phyloP scores from a whole-genome alignment of 2,113 vertebrate species.

The Taxidea taxus region DNA sequence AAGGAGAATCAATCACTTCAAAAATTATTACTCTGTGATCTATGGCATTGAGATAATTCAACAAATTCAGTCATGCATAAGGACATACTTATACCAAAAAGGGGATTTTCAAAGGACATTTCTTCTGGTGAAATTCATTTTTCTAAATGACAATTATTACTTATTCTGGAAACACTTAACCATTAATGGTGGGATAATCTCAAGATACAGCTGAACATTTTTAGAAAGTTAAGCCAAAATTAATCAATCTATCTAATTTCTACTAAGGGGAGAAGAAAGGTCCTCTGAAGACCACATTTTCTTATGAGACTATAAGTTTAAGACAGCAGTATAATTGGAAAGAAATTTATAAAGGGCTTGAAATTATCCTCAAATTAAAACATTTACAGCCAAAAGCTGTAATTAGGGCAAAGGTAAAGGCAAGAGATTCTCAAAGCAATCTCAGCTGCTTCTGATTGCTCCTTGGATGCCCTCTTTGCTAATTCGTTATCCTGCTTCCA shows the following conservation, averaged over 20 bases:
- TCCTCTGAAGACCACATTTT: constrained; percentile 54
- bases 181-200: constrained; percentile 52
- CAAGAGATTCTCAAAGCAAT: constrained; percentile 31
- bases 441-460: constrained; percentile 25
- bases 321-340: constrained; percentile 57
- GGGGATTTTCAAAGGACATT: background rate
- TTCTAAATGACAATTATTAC: constrained; percentile 56
- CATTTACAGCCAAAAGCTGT: constrained; percentile 59
- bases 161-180: constrained; percentile 51
- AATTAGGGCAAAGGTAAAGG: constrained; percentile 69
- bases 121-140: background rate
- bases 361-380: constrained; percentile 74
- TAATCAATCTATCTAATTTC: constrained; percentile 72
- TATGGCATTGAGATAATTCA: background rate
- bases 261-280: constrained; percentile 44
- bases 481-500: constrained; percentile 47
- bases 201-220: constrained; percentile 44
- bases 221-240: constrained; percentile 59
- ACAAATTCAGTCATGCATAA: background rate
- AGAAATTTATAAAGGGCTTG: constrained; percentile 60
- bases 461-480: background rate
- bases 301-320: constrained; percentile 51
- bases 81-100: background rate
- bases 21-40: constrained; percentile 2
- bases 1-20: constrained; percentile 2